Evolutionary conservation across 2,888 invertebrate genomes (phyloP), one percentile per base, ranked within the genome.

Genomic region (Oeneis ivallda): DNA sequence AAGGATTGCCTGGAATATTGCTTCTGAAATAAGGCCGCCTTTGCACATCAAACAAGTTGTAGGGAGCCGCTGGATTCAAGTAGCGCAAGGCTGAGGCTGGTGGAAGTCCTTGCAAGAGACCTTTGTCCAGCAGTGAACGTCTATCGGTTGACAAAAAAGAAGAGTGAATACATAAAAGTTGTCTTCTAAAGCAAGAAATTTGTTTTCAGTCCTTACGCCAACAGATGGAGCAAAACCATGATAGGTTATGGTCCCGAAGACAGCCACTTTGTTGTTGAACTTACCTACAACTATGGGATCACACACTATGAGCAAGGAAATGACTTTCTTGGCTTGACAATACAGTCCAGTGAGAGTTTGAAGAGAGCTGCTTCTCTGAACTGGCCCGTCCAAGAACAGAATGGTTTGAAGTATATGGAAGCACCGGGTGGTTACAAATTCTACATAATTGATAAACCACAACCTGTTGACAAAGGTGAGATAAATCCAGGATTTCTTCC

Each of bases 151-250:
- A n/a, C n/a, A n/a, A n/a, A n/a, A n/a, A n/a, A n/a, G n/a, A n/a
- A n/a, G n/a, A n/a, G n/a, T n/a, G n/a, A n/a, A n/a, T n/a, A n/a
- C n/a, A 43, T 43, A 43, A 43, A 45, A 45, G 6, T 8, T 15
- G 15, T 15, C n/a, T 15, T 15, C 45, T 15, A 45, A 15, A 15
- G 7, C 7, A 45, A n/a, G 7, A 47, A 2, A 47, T 47, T 45
- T 15, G 15, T 15, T 47, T 47, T 47, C 81, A 98, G 98, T n/a
- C 98, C 98, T 0, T 99, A 99, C 79, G 97, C 97, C 76, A 98
- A 98, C 77, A 95, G 97, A 74, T 99, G 99, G 99, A 98, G 98
- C 82, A 99, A 99, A 92, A 99, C 99, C 0, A 99, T 99, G 99
- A 94, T 99, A 54, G 99, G 99, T 1, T 99, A 98, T 87, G 99